Percentiles rank a stretch among this genome's conserved stretches.
Evolutionary conservation across 1,140 invertebrate species (phyloP).

Genomic region (Bombyx mandarina): DNA sequence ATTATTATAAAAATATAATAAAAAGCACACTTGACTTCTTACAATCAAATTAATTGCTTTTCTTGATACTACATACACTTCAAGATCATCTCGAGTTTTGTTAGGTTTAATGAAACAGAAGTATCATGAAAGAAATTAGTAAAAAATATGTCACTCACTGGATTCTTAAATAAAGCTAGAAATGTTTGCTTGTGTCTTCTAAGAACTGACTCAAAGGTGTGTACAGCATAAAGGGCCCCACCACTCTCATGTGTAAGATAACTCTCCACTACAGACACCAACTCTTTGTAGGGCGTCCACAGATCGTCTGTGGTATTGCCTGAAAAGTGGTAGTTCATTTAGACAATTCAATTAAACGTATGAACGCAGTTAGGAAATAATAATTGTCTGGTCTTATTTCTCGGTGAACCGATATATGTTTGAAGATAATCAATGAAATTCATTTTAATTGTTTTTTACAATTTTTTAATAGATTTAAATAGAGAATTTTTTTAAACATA

Average conservation of each 20-base stretch:
- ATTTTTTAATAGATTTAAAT: background rate
- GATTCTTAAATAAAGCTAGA: slow-evolving; percentile 88
- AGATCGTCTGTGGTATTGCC: slow-evolving; percentile 78
- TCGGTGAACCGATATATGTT: too few relatives aligned
- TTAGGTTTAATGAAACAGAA: too few relatives aligned
- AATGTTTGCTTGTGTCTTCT: slow-evolving; percentile 90
- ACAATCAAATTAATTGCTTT: too few relatives aligned
- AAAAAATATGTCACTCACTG: slow-evolving; percentile 74
- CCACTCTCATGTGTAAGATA: slow-evolving; percentile 77
- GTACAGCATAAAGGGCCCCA: slow-evolving; percentile 76
- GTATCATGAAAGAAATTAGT: background rate
- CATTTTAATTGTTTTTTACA: too few relatives aligned
- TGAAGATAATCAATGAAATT: too few relatives aligned
- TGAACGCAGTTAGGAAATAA: too few relatives aligned
- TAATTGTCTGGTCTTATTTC: too few relatives aligned
- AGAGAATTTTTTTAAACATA: slow-evolving; percentile 3
- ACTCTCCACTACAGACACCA: slow-evolving; percentile 80
- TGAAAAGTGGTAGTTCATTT: slow-evolving; percentile 16
- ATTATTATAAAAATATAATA: too few relatives aligned
- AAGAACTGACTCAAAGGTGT: slow-evolving; percentile 83
- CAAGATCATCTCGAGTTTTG: too few relatives aligned
- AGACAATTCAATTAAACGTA: background rate
- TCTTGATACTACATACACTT: too few relatives aligned
- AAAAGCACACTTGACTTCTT: too few relatives aligned
- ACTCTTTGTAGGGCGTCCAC: slow-evolving; percentile 90